Conservation (phyloP, 2,888 invertebrate species). For the Ormyrus pomaceus region DNA sequence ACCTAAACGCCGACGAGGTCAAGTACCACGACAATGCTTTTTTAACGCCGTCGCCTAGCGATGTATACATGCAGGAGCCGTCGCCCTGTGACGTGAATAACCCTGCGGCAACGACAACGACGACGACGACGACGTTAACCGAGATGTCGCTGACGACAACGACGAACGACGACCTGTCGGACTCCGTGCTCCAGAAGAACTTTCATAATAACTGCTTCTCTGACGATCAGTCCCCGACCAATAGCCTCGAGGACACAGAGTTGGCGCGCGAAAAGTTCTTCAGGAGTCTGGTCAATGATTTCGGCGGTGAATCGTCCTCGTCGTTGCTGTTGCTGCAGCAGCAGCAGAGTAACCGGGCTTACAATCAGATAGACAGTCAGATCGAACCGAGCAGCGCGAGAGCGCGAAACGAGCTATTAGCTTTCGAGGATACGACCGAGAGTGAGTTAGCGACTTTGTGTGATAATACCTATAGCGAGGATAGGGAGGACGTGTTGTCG, state of each 20-base stretch:
- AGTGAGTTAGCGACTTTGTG: slow-evolving; percentile 50
- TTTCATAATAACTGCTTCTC: slow-evolving; percentile 62
- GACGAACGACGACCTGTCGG: neutral
- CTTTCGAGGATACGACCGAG: slow-evolving; percentile 53
- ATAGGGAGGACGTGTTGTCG: slow-evolving; percentile 49
- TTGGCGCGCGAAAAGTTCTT: slow-evolving; percentile 69
- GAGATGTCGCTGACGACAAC: too few species aligned
- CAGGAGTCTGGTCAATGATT: slow-evolving; percentile 66
- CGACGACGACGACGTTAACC: slow-evolving; percentile 11
- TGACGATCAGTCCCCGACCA: slow-evolving; percentile 69
- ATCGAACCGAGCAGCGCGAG: slow-evolving; percentile 49
- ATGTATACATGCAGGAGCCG: slow-evolving; percentile 77
- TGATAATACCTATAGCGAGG: slow-evolving; percentile 45
- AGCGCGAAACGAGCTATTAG: slow-evolving; percentile 53
- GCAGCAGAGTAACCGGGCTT: neutral
- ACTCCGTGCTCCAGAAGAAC: slow-evolving; percentile 42
- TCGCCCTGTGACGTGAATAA: slow-evolving; percentile 73
- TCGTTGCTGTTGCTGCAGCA: slow-evolving; percentile 51
- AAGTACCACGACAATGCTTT: slow-evolving; percentile 66
- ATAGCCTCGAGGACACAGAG: slow-evolving; percentile 63
- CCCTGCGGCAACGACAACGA: slow-evolving; percentile 57
- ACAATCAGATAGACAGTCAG: slow-evolving; percentile 20
- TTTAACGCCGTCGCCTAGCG: slow-evolving; percentile 78
- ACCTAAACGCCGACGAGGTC: slow-evolving; percentile 47
- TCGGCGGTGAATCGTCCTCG: slow-evolving; percentile 64